phyloP scores from a whole-genome alignment of 2,888 invertebrate genomes.

The Watsonalla binaria region DNA sequence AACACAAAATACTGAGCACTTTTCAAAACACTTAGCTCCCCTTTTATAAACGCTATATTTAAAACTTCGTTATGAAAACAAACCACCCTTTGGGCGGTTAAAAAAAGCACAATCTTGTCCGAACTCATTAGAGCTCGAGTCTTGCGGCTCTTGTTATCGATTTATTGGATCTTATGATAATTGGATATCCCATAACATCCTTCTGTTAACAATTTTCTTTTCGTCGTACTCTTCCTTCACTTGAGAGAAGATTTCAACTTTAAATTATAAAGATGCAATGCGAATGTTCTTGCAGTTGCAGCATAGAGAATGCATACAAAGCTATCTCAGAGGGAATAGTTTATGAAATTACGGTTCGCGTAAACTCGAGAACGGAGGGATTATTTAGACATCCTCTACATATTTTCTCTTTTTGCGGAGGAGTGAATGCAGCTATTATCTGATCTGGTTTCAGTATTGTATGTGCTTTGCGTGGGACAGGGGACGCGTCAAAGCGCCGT shows the following conservation, averaged over 20 bases:
- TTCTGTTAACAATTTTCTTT: neutral
- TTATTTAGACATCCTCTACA: neutral
- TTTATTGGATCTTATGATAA: neutral
- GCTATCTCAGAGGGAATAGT: too few relatives aligned
- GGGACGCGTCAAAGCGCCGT: neutral
- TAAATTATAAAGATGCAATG: too few relatives aligned
- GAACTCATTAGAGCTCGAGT: constrained; percentile 19
- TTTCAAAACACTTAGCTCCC: constrained; percentile 49
- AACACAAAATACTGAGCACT: constrained; percentile 33
- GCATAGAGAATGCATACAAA: too few relatives aligned
- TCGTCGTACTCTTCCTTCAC: too few relatives aligned
- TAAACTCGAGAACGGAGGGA: too few relatives aligned
- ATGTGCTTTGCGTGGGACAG: neutral
- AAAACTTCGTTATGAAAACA: constrained; percentile 54
- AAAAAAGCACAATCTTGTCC: constrained; percentile 28
- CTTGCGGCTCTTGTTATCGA: constrained; percentile 8
- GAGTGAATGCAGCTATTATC: neutral
- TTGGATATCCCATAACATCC: neutral
- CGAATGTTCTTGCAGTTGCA: too few relatives aligned
- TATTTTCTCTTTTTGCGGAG: neutral
- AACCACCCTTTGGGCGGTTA: constrained; percentile 37
- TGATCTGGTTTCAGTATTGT: neutral
- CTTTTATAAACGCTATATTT: constrained; percentile 47
- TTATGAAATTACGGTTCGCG: too few relatives aligned
- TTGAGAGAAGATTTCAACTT: too few relatives aligned